A percentile compares a stretch with the other conserved stretches of the same genome.
phyloP scores from a whole-genome alignment of 2,113 vertebrate species.

The Elaphurus davidianus region DNA sequence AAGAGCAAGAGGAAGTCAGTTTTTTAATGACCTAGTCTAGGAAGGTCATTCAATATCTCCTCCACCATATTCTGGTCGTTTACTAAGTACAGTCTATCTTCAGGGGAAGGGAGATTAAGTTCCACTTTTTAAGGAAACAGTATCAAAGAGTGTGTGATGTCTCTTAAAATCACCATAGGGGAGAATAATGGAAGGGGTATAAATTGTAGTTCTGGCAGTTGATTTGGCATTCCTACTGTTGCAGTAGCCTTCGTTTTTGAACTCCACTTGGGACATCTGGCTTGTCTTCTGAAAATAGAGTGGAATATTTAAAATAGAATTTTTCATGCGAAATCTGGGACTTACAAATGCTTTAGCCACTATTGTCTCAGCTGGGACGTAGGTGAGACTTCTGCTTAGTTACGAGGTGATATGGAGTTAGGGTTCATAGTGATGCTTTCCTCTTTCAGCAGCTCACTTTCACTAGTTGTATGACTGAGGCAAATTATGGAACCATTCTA shows the following conservation, averaged over 20 bases:
- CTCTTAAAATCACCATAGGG: not conserved
- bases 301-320: not conserved
- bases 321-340: not conserved
- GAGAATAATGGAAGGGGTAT: not conserved
- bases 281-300: conserved; percentile 28
- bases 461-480: not conserved
- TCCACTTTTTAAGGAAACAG: not conserved
- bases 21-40: not conserved
- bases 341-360: not conserved
- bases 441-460: not conserved
- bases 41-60: not conserved
- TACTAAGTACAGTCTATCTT: not conserved
- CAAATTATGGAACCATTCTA: not conserved
- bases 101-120: not conserved
- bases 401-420: not conserved
- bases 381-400: not conserved
- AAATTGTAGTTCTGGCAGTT: not conserved
- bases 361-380: not conserved
- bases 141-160: not conserved
- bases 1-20: not conserved
- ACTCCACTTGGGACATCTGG: not conserved
- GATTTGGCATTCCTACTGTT: not conserved
- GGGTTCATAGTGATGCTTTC: not conserved
- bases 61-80: not conserved
- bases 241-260: not conserved